These are phyloP conservation scores for Drosophila navojoa DNA, from an alignment of 1,140 invertebrate species.

Conservation along the genomic window DNA sequence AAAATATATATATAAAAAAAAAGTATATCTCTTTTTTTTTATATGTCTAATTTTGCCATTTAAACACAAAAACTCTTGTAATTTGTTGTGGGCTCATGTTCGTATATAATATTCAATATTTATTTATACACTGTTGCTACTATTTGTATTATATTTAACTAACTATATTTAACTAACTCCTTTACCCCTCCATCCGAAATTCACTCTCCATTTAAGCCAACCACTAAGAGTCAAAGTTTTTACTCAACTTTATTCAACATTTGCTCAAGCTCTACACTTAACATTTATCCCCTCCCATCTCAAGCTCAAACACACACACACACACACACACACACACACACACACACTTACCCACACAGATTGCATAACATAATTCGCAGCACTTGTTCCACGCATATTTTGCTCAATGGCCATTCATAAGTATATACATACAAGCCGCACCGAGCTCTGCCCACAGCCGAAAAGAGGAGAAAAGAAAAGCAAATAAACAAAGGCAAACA, in stretches of 20 bases:
- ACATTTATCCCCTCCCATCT: neutral
- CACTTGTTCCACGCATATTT: slow-evolving; percentile 71
- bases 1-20: too few relatives aligned
- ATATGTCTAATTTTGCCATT: too few relatives aligned
- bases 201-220: slow-evolving; percentile 5
- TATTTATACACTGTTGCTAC: too few relatives aligned
- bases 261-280: slow-evolving; percentile 34
- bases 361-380: slow-evolving; percentile 46
- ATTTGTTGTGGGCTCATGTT: too few relatives aligned
- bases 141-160: too few relatives aligned
- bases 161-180: too few relatives aligned
- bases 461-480: slow-evolving; percentile 49
- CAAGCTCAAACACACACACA: neutral
- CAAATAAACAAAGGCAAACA: slow-evolving; percentile 72
- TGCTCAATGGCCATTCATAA: slow-evolving; percentile 71
- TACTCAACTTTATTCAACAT: slow-evolving; percentile 45
- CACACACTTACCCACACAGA: too few relatives aligned
- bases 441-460: slow-evolving; percentile 24
- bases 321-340: slow-evolving; percentile 10
- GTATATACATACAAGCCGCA: neutral
- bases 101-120: too few relatives aligned
- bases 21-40: too few relatives aligned
- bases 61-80: too few relatives aligned
- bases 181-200: neutral
- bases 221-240: neutral